Evolutionary conservation across 2,888 invertebrate genomes (phyloP).

Genomic region (Cryptus viduatorius): DNA sequence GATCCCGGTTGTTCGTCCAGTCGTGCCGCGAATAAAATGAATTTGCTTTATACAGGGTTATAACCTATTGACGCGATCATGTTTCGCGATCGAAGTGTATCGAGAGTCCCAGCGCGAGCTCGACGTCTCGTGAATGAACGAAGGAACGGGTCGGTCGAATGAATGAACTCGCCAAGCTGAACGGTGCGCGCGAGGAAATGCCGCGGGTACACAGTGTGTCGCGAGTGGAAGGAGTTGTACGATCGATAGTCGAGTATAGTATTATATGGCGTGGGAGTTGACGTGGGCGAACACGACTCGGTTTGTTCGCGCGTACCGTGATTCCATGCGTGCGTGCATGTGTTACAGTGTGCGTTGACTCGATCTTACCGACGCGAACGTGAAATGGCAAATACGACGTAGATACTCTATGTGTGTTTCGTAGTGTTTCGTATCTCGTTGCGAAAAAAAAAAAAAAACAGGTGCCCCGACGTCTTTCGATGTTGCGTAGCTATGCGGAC

Average conservation of each 20-base stretch:
- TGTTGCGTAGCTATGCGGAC: neutral
- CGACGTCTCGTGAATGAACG: conserved; percentile 75
- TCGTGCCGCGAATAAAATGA: no score
- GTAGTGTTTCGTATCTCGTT: neutral
- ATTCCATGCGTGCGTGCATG: conserved; percentile 6
- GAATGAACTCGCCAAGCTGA: conserved; percentile 76
- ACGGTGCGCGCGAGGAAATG: conserved; percentile 56
- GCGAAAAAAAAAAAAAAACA: conserved; percentile 9
- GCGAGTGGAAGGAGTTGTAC: conserved; percentile 58
- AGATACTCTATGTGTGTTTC: neutral
- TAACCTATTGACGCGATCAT: conserved; percentile 41
- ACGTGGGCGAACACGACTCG: conserved; percentile 71
- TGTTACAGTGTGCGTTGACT: conserved; percentile 24
- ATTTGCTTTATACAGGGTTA: neutral
- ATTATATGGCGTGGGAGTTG: conserved; percentile 69
- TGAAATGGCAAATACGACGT: conserved; percentile 10
- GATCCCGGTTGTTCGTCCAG: no score
- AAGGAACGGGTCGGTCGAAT: conserved; percentile 71
- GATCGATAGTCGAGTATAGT: conserved; percentile 63
- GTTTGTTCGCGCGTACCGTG: conserved; percentile 19
- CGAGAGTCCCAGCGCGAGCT: conserved; percentile 58
- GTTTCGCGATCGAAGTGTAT: conserved; percentile 76
- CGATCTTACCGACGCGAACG: conserved; percentile 9
- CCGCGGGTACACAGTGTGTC: conserved; percentile 35
- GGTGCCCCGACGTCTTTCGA: neutral